Conservation (phyloP, 2,113 vertebrate genomes). For the Felis chaus region DNA sequence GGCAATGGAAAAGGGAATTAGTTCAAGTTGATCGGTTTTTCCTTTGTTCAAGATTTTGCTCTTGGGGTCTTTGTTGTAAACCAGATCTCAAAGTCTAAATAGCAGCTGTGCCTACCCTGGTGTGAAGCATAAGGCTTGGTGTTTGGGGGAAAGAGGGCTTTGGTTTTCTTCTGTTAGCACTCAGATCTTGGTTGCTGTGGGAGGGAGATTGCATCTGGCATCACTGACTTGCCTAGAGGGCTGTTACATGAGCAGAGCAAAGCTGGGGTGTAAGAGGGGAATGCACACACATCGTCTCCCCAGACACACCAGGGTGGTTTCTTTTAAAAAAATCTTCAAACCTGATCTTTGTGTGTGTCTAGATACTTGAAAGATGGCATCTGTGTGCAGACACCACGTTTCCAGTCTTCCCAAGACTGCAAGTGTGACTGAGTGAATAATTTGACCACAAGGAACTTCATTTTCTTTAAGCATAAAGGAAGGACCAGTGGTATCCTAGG, state of each 20-base stretch:
- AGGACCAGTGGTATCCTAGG: background rate
- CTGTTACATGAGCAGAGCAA: background rate
- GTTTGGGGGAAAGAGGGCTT: background rate
- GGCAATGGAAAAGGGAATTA: conserved; percentile 79
- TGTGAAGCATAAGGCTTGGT: accelerated
- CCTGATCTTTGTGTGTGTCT: background rate
- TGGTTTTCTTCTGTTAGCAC: background rate
- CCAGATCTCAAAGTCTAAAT: conserved; percentile 28
- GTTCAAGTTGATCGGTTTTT: conserved; percentile 77
- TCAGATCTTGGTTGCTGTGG: background rate
- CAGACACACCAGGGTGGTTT: background rate
- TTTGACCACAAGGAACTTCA: background rate
- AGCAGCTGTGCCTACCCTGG: background rate
- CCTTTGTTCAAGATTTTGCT: conserved; percentile 55
- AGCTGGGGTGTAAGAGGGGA: background rate
- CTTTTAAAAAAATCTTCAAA: background rate
- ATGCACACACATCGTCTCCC: accelerated
- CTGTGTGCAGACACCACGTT: background rate
- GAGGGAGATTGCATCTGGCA: background rate
- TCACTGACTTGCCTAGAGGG: background rate
- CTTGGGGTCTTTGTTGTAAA: conserved; percentile 44
- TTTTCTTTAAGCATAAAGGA: background rate
- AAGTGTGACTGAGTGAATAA: conserved; percentile 38
- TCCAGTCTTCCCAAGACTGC: background rate
- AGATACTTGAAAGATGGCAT: background rate